These are phyloP conservation scores for Ageneiosus marmoratus DNA, from an alignment of 2,113 vertebrate genomes.

Conservation along the genomic window DNA sequence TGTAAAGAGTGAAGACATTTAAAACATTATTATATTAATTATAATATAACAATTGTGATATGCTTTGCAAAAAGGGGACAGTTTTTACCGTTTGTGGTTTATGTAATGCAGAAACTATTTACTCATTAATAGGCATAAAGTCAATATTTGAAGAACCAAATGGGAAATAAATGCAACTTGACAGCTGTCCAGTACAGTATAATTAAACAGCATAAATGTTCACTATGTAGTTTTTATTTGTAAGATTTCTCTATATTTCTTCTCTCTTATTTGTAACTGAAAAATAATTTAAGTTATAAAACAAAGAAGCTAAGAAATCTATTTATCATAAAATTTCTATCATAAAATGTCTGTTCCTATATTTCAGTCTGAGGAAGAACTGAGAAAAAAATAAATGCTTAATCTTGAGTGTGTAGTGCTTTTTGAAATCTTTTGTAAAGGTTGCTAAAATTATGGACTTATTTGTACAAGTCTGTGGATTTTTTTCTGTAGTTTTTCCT, in stretches of 20 bases:
- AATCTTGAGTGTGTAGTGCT: background rate
- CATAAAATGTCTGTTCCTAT: background rate
- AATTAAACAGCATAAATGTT: background rate
- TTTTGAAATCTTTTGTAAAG: too few species aligned
- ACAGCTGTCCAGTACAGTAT: background rate
- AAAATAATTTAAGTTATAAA: background rate
- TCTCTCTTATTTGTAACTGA: background rate
- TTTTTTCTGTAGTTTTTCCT: background rate
- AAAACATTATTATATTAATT: background rate
- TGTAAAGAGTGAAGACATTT: background rate
- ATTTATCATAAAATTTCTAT: background rate
- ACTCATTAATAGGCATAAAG: background rate
- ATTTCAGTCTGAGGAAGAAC: background rate
- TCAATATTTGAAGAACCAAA: background rate
- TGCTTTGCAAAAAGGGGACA: background rate
- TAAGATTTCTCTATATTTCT: background rate
- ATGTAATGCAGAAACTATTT: background rate
- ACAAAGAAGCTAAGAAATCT: background rate
- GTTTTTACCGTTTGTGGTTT: background rate
- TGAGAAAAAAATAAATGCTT: background rate
- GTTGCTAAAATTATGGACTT: background rate
- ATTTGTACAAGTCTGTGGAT: background rate
- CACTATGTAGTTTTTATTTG: background rate
- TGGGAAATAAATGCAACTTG: background rate
- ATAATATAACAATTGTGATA: background rate